Base-by-base conservation (phyloP, 1,140 invertebrate genomes). In the Eriocheir sinensis region DNA sequence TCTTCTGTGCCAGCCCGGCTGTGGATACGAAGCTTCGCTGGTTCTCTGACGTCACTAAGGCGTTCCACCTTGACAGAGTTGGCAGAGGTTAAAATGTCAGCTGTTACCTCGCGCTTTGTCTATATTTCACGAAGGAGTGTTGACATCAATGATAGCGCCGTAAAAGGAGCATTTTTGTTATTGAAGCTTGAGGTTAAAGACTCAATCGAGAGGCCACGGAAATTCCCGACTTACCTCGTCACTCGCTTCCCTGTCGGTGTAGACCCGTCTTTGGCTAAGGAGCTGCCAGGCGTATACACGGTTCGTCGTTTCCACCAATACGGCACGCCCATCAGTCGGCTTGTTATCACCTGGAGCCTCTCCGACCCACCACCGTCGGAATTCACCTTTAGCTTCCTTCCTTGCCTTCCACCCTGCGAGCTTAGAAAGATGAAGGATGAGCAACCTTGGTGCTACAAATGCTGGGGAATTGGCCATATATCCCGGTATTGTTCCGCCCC, bases 321-420 rank as follows among this genome's bases (percentile, higher is more conserved):
- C 27, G 90, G 72, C 30, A 80, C 48, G 72, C 90, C 90, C 48
- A 79, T 81, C 90, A 79, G 48, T 40, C 36, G 89, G 30, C 3
- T 90, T n/a, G 40, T 90, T 72, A 30, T 72, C 89, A 90, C 90
- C 27, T 21, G 38, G 38, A 72, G 90, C 32, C 79, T 80, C 79
- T 21, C 4, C 27, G 79, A 80, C 32, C 79, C 79, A 80, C 79
- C 79, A 30, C 27, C 48, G 34, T 36, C 90, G 38, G 48, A 15
- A 34, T 17, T 30, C 72, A 72, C 17, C n/a, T n/a, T n/a, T n/a
- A n/a, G n/a, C n/a, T n/a, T n/a, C n/a, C n/a, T n/a, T n/a, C n/a
- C n/a, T n/a, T n/a, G n/a, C n/a, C n/a, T n/a, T n/a, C n/a, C n/a
- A n/a, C n/a, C n/a, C n/a, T n/a, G n/a, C n/a, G n/a, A n/a, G n/a